A percentile compares a stretch with the other conserved stretches of the same genome.
phyloP scores from a whole-genome alignment of 1,140 invertebrate species.

The Atta colombica region DNA sequence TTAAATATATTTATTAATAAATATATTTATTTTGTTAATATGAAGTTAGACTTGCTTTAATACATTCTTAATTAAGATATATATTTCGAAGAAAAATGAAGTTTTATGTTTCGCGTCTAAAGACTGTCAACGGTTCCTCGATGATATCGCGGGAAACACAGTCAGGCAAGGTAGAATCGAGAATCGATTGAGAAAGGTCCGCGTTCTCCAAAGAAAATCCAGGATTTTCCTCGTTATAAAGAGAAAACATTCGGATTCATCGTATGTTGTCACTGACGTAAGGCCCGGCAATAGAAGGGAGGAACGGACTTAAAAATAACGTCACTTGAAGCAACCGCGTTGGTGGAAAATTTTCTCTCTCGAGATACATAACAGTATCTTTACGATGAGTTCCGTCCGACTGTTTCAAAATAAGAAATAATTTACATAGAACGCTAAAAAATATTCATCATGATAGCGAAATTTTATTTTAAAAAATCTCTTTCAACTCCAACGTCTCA shows the following conservation, averaged over 20 bases:
- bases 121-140: not conserved
- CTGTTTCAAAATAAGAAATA: not conserved
- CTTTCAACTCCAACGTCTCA: not conserved
- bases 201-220: not conserved
- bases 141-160: not conserved
- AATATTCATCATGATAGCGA: not conserved
- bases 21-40: too few species aligned
- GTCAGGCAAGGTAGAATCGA: not conserved
- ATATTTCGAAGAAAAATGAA: not conserved
- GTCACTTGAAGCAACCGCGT: constrained; percentile 58
- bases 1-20: too few species aligned
- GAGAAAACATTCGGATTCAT: constrained; percentile 66
- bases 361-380: not conserved
- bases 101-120: not conserved
- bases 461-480: not conserved
- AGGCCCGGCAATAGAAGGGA: constrained; percentile 28
- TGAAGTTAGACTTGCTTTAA: too few species aligned
- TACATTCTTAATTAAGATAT: too few species aligned
- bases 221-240: not conserved
- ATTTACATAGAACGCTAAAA: not conserved
- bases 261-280: constrained; percentile 67
- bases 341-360: constrained; percentile 71
- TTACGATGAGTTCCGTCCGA: not conserved
- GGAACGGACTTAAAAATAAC: constrained; percentile 70
- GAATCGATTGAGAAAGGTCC: constrained; percentile 52